Conservation (phyloP, 2,888 invertebrate genomes). For the Leptinotarsa haldemani region DNA sequence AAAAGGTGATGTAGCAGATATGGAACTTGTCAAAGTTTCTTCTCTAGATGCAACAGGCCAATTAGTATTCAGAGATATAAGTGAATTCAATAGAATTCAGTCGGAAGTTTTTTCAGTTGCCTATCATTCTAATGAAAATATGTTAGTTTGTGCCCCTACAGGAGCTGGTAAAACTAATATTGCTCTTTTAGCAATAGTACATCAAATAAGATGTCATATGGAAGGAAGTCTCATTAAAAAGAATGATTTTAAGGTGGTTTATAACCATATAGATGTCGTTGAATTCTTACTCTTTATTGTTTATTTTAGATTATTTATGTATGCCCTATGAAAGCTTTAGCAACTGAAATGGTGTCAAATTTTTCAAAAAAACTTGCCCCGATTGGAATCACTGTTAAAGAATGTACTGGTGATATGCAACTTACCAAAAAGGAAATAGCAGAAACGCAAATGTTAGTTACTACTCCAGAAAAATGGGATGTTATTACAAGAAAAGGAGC, state of each 20-base stretch:
- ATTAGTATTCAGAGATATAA: slow-evolving; percentile 89
- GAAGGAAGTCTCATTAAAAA: slow-evolving; percentile 85
- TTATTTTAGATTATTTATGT: slow-evolving; percentile 89
- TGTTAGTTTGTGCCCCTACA: slow-evolving; percentile 98
- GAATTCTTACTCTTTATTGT: slow-evolving; percentile 20
- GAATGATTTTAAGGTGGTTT: slow-evolving; percentile 87
- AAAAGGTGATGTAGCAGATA: slow-evolving; percentile 70
- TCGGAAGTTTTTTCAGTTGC: slow-evolving; percentile 95
- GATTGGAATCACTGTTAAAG: slow-evolving; percentile 85
- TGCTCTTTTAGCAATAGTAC: slow-evolving; percentile 91
- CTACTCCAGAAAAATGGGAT: slow-evolving; percentile 99
- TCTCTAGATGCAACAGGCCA: slow-evolving; percentile 80
- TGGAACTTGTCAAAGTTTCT: slow-evolving; percentile 62
- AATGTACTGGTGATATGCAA: slow-evolving; percentile 98
- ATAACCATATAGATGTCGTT: not conserved
- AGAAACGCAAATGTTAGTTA: slow-evolving; percentile 97
- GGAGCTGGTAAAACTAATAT: slow-evolving; percentile 99
- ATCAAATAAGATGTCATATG: slow-evolving; percentile 88
- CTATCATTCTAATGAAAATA: slow-evolving; percentile 95
- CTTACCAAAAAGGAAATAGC: slow-evolving; percentile 93
- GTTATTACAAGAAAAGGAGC: slow-evolving; percentile 96
- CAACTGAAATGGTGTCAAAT: slow-evolving; percentile 97
- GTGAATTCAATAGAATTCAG: slow-evolving; percentile 92
- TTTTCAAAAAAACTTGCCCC: slow-evolving; percentile 85
- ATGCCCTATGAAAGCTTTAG: slow-evolving; percentile 99